Evolutionary conservation across 2,113 vertebrate species (phyloP), one percentile per base, ranked within the genome.

Genomic region (Gopherus flavomarginatus): DNA sequence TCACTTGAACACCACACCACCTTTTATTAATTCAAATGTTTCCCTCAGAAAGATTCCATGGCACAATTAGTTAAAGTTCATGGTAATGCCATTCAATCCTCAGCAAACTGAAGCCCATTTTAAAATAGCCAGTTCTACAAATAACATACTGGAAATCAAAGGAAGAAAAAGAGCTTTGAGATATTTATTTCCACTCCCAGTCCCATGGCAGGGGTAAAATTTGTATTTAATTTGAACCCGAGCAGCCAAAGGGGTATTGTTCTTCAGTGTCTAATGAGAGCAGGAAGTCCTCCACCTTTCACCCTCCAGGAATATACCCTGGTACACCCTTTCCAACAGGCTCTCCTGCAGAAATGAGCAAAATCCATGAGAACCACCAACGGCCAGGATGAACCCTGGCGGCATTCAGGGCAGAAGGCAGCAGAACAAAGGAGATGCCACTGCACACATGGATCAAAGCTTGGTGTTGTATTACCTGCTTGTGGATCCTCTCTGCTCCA

Each of bases 21-120:
- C 92, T 88, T 92, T 62, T 96, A 90, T 93, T 94, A 93, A 92
- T 83, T 88, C 94, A 77, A 93, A 80, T 44, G 80, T 96, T 95
- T 96, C 80, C 91, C 53, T 92, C 89, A 85, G 91, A 97, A 97
- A 89, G 57, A 91, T 83, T 96, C 85, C 82, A 75, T 94, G 92
- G 94, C 77, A 91, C 95, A 65, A 65, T 96, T 97, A 89, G 95
- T 96, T 94, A 92, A 98, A 97, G 96, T 97, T 97, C 92, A 96
- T 92, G 89, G 89, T 94, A 96, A 96, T 94, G 69, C 81, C 81
- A 96, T 97, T 98, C 96, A 93, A 50, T 94, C 83, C 92, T 96
- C 26, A 93, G 89, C 79, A 97, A 85, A 83, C 84, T 93, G 82
- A 96, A 95, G 90, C 52, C 79, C 75, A 93, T 94, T 96, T 97